Base-by-base conservation (phyloP, 2,797 vertebrate species). In the Spondyliosoma cantharus region DNA sequence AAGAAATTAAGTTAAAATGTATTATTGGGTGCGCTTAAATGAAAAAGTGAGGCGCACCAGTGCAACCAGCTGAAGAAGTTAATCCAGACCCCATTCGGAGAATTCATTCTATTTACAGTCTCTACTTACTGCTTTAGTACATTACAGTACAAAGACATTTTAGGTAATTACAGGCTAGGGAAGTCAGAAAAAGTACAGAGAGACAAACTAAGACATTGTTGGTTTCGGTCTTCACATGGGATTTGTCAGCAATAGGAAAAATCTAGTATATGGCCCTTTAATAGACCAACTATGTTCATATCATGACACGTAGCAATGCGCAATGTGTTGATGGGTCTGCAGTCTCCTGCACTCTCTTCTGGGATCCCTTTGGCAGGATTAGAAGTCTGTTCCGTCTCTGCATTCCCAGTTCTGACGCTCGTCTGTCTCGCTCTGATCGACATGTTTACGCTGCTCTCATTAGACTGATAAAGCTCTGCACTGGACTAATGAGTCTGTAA, bases 361-460 rank as follows among this genome's bases (percentile, higher is more conserved):
- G 70, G 56, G 53, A 68, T 46, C 32, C 52, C 62, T 76, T 27
- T 77, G 71, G 37, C 32, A 25, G 22, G 53, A 67, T 48, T 8
- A 15, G 70, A 71, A 68, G 64, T 68, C 60, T 81, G 57, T 45
- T 73, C 74, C 56, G 42, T 84, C 62, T 83, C 73, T 78, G 53
- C 32, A 13, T 67, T 78, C 72, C 71, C 15, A 49, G 48, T 59
- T 74, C 49, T 75, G 80, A 71, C 3, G n/a, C 67, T 76, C n/a
- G 49, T 3, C 73, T 70, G 66, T 75, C 54, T 87, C 50, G 49
- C 12, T 75, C 62, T 70, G 68, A 72, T 69, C 19, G 2, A 42
- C 67, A 37, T 84, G 78, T 87, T 91, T 91, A 80, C 67, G 61
- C 43, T 70, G 37, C 53, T 74, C 79, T 88, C 83, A 90, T 87